These are phyloP conservation scores for Parazoanthus atlanticus DNA, from an alignment of 92 coral and sea anemone genomes.

Conservation along the genomic window DNA sequence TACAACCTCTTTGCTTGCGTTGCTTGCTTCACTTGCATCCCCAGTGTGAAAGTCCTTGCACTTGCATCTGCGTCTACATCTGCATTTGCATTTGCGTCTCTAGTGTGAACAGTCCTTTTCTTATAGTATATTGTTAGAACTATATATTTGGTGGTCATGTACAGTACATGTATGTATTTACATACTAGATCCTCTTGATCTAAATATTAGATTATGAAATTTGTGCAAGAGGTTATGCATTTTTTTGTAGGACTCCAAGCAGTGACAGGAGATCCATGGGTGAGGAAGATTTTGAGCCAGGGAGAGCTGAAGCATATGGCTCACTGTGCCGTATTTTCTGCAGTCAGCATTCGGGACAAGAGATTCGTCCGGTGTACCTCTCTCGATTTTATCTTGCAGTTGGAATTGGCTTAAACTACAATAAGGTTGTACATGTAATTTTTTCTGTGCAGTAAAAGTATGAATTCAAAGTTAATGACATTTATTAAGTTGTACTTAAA, in stretches of 20 bases:
- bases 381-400: conserved; percentile 91
- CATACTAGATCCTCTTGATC: too few relatives aligned
- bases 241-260: background rate
- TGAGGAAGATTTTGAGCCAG: conserved; percentile 89
- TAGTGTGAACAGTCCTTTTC: too few relatives aligned
- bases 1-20: too few relatives aligned
- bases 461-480: too few relatives aligned
- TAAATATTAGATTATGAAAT: background rate
- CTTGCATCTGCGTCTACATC: too few relatives aligned
- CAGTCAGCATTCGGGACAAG: conserved; percentile 90
- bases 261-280: conserved; percentile 41
- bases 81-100: too few relatives aligned
- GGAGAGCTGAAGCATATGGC: conserved; percentile 97
- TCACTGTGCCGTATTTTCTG: conserved; percentile 95
- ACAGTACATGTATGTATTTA: background rate
- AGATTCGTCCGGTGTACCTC: conserved; percentile 85
- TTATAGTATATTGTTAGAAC: too few relatives aligned
- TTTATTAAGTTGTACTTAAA: background rate
- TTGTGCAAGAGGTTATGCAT: background rate
- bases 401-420: conserved; percentile 79
- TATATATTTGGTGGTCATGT: too few relatives aligned
- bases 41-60: too few relatives aligned
- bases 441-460: background rate
- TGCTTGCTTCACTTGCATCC: too few relatives aligned
- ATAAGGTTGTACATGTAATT: conserved; percentile 66